phyloP scores from a whole-genome alignment of 2,797 vertebrate species.

The Loris lydekkerianus region DNA sequence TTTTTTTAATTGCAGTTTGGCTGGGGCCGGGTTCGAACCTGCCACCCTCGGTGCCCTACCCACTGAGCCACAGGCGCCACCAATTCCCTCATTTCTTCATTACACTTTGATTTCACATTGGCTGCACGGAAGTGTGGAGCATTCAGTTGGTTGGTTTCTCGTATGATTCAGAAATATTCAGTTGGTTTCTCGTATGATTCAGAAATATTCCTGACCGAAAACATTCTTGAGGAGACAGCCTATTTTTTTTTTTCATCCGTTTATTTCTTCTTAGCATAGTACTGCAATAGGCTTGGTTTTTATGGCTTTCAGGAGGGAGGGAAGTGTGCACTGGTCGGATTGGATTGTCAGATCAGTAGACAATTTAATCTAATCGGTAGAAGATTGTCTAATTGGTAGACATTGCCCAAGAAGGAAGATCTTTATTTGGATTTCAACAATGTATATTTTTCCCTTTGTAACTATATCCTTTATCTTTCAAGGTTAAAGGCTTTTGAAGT shows the following conservation, averaged over 20 bases:
- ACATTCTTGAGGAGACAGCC: background rate
- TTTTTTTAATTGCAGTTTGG: too few relatives aligned
- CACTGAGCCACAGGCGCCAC: too few relatives aligned
- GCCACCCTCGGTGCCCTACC: too few relatives aligned
- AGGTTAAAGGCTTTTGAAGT: background rate
- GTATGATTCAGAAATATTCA: constrained; percentile 55
- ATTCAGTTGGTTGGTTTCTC: constrained; percentile 34
- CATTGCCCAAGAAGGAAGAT: background rate
- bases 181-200: constrained; percentile 9
- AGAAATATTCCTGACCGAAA: constrained; percentile 58
- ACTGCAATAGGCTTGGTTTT: constrained; percentile 33
- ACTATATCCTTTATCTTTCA: constrained; percentile 17
- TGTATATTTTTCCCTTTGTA: background rate
- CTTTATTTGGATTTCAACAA: constrained; percentile 22
- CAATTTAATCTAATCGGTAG: too few relatives aligned
- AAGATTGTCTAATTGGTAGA: background rate
- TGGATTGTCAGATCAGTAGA: too few relatives aligned
- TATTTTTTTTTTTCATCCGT: background rate
- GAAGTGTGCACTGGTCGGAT: background rate
- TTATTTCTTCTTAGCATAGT: background rate
- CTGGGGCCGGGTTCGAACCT: too few relatives aligned
- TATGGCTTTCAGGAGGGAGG: background rate
- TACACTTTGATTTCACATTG: constrained; percentile 5
- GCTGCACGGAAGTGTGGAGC: background rate
- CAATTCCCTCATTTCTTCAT: background rate